Evolutionary conservation across 92 coral and sea anemone genomes (phyloP), one percentile per base, ranked within the genome.

Genomic region (Parazoanthus swiftii): DNA sequence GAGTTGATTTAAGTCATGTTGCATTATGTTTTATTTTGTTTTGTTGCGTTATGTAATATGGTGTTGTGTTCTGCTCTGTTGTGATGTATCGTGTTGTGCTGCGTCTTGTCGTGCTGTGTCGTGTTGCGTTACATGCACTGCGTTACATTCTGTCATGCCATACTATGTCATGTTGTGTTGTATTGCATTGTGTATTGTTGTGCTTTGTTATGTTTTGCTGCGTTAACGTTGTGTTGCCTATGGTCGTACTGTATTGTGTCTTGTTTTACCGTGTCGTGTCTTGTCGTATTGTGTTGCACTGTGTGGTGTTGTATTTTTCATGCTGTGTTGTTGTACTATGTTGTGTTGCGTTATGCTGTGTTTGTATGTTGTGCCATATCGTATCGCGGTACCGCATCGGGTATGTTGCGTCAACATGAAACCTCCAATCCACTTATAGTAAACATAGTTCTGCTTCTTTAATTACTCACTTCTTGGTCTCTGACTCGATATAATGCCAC

Each of bases 401-500:
- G 21, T 13, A 56, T 56, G 23, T 33, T 75, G 25, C 21, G 79
- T 75, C 5, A 33, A 38, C 0, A 36, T 4, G 80, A 18, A 18
- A 38, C 44, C 23, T 0, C 5, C 21, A 15, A 18, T 43, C 29
- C 29, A 44, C 36, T 4, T 25, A 21, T 10, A 68, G 74, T 29
- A 23, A 63, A 59, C 2, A n/a, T 39, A 63, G 5, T 16, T 15
- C 1, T 65, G 6, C 33, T 3, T 8, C 26, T 29, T 29, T 29
- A 29, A 29, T 29, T 29, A 65, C 92, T 86, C 65, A 96, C 99
- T 93, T 95, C 85, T 91, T 81, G 5, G 86, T 94, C 80, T 95
- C 98, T 51, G 98, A 95, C 88, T 97, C 99, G 8, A 97, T 94
- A 81, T 97, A 95, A 77, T 97, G 99, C 99, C 99, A 97, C 99